A percentile compares a stretch with the other conserved stretches of the same genome.
Evolutionary conservation across 2,113 vertebrate species (phyloP).

Genomic region (Nothoprocta perdicaria): DNA sequence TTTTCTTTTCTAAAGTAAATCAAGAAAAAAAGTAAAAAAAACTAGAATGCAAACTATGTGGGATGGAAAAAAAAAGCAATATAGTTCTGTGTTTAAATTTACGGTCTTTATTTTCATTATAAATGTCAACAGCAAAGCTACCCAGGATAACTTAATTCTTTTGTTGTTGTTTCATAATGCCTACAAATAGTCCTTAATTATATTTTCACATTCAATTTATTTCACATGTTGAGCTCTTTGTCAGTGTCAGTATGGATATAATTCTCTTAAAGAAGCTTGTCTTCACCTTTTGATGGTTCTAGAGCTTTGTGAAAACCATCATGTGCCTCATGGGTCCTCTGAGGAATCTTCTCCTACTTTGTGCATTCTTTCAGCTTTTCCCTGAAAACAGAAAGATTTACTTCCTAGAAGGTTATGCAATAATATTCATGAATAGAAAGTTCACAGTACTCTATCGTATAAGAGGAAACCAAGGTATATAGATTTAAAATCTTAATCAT

Average conservation of each 20-base stretch:
- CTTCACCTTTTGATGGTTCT: not conserved
- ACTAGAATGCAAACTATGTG: rapidly evolving
- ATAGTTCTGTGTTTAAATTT: not conserved
- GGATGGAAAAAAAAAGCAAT: rapidly evolving
- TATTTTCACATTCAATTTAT: not conserved
- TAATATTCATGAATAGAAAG: not conserved
- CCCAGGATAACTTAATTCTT: rapidly evolving
- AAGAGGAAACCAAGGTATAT: not conserved
- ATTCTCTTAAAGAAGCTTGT: not conserved
- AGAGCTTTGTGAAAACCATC: not conserved
- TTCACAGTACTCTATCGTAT: not conserved
- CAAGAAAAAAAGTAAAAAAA: not conserved
- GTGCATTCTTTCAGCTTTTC: not conserved
- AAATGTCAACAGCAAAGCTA: not conserved
- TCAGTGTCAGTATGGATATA: rapidly evolving
- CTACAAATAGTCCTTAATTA: not conserved
- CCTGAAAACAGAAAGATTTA: not conserved
- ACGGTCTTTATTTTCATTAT: not conserved
- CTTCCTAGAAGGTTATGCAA: not conserved
- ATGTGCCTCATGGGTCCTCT: not conserved
- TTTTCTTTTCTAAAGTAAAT: not conserved
- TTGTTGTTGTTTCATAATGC: not conserved
- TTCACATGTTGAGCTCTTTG: not conserved
- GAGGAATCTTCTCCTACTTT: not conserved
- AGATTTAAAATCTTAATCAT: not conserved